These are phyloP conservation scores for Mythimna impura DNA, from an alignment of 2,888 invertebrate genomes.

Conservation along the genomic window DNA sequence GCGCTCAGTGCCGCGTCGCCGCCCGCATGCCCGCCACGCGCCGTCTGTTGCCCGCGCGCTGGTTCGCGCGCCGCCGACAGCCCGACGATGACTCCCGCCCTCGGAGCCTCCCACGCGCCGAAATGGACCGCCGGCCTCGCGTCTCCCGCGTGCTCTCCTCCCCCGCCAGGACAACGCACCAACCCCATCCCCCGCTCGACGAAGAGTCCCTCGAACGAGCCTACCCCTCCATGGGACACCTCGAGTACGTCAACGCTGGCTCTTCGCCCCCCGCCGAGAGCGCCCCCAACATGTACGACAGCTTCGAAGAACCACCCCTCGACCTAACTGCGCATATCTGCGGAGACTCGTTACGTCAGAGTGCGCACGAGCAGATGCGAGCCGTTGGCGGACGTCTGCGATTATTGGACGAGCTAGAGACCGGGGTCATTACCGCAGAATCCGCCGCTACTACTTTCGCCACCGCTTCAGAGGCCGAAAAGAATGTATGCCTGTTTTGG, in stretches of 20 bases:
- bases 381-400: slow-evolving; percentile 92
- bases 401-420: slow-evolving; percentile 94
- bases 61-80: slow-evolving; percentile 78
- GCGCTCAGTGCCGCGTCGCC: slow-evolving; percentile 77
- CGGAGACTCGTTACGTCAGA: slow-evolving; percentile 93
- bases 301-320: slow-evolving; percentile 93
- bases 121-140: slow-evolving; percentile 79
- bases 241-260: slow-evolving; percentile 95
- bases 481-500: slow-evolving; percentile 93
- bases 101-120: slow-evolving; percentile 71
- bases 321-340: slow-evolving; percentile 94
- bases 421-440: slow-evolving; percentile 91
- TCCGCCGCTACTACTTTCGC: slow-evolving; percentile 88
- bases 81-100: slow-evolving; percentile 73
- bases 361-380: slow-evolving; percentile 94
- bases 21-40: slow-evolving; percentile 86
- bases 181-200: slow-evolving; percentile 72
- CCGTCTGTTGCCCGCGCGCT: slow-evolving; percentile 83
- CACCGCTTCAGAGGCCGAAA: slow-evolving; percentile 92
- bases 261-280: slow-evolving; percentile 95
- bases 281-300: slow-evolving; percentile 95
- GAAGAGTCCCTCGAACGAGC: slow-evolving; percentile 92
- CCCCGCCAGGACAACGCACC: slow-evolving; percentile 63
- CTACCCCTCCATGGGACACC: slow-evolving; percentile 92
- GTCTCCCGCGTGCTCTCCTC: slow-evolving; percentile 80